A percentile compares a stretch with the other conserved stretches of the same genome.
Conservation (phyloP, 2,797 vertebrate species). For the Coluber constrictor region DNA sequence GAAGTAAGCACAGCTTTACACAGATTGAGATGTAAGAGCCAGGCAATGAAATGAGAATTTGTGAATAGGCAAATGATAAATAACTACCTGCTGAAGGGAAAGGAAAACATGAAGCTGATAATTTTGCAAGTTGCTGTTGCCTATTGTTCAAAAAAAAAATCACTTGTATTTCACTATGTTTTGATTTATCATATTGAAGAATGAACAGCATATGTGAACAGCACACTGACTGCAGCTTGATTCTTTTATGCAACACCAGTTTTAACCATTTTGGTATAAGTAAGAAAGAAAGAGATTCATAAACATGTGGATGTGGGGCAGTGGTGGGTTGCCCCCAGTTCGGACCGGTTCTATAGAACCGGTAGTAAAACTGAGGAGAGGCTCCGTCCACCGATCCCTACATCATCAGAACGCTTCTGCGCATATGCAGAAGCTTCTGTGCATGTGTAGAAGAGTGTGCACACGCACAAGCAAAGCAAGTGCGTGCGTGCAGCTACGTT, state of each 20-base stretch:
- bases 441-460: no score
- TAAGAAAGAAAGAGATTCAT: neutral
- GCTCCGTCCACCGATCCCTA: no score
- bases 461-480: no score
- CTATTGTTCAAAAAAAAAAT: neutral
- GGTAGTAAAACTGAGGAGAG: no score
- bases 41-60: neutral
- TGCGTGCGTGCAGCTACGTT: no score
- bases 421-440: no score
- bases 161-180: neutral
- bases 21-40: neutral
- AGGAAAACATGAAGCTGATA: neutral
- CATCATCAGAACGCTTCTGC: no score
- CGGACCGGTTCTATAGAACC: no score
- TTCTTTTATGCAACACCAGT: neutral
- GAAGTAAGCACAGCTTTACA: neutral
- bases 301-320: neutral
- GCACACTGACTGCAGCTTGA: neutral
- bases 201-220: neutral
- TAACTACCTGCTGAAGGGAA: neutral
- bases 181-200: neutral
- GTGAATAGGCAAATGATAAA: neutral
- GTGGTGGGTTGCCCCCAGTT: no score
- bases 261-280: neutral
- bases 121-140: neutral